phyloP scores from a whole-genome alignment of 1,140 invertebrate species.

The Achatina immaculata region DNA sequence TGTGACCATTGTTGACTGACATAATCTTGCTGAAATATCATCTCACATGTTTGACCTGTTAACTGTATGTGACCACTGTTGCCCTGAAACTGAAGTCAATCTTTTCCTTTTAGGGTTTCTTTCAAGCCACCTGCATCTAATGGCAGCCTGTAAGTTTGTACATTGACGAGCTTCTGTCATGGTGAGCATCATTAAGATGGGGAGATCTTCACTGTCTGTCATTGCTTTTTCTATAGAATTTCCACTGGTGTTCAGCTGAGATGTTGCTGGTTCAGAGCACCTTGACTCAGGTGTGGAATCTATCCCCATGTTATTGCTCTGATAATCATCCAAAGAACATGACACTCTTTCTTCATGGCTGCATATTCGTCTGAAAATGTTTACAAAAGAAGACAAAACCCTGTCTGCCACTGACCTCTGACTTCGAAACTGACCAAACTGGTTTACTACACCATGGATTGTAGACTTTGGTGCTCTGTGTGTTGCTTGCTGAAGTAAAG shows the following conservation, averaged over 20 bases:
- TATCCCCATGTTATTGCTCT: neutral
- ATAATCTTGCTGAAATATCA: no score
- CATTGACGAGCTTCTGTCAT: neutral
- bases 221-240: neutral
- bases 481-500: no score
- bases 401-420: neutral
- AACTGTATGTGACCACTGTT: no score
- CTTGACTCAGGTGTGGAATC: neutral
- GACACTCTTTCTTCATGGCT: neutral
- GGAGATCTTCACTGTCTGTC: neutral
- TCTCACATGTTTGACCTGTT: no score
- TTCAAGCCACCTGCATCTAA: neutral
- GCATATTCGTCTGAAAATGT: conserved; percentile 12
- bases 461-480: neutral
- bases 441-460: neutral
- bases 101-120: neutral
- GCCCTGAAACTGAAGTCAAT: neutral
- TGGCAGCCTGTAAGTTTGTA: neutral
- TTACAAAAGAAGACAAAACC: neutral
- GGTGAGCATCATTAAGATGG: neutral
- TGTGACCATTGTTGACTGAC: no score
- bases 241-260: neutral
- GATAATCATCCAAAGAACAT: neutral
- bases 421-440: neutral
- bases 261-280: neutral